These are phyloP conservation scores for Ectemnius cavifrons DNA, from an alignment of 2,888 invertebrate species.

Conservation along the genomic window DNA sequence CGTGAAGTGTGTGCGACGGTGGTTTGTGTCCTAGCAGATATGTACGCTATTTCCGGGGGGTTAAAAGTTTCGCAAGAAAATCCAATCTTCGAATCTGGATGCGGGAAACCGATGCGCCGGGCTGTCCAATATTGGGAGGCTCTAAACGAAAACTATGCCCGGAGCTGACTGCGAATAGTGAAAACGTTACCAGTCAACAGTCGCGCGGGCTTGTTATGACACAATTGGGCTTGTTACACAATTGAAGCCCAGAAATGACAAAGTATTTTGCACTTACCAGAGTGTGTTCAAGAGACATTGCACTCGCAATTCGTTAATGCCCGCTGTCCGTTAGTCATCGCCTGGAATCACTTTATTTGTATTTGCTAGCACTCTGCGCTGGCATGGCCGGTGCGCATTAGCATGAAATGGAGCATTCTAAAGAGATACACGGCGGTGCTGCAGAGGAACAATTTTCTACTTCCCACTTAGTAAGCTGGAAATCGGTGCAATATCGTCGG, in stretches of 20 bases:
- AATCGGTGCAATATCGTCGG: slow-evolving; percentile 11
- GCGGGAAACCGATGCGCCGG: too few relatives aligned
- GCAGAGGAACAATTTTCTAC: slow-evolving; percentile 36
- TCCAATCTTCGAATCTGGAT: too few relatives aligned
- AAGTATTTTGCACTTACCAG: slow-evolving; percentile 40
- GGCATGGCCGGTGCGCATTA: not conserved
- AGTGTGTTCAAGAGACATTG: slow-evolving; percentile 37
- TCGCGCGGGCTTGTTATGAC: slow-evolving; percentile 29
- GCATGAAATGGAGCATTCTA: slow-evolving; percentile 26
- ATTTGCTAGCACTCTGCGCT: not conserved
- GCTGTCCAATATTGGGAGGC: too few relatives aligned
- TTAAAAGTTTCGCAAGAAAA: too few relatives aligned
- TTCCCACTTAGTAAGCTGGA: slow-evolving; percentile 26
- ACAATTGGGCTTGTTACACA: slow-evolving; percentile 49
- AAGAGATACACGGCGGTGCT: slow-evolving; percentile 19
- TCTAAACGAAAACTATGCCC: too few relatives aligned
- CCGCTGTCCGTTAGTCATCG: not conserved
- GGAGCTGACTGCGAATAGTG: too few relatives aligned
- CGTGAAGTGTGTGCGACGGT: not conserved
- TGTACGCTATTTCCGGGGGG: too few relatives aligned
- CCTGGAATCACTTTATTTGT: slow-evolving; percentile 12
- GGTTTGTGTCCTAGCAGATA: too few relatives aligned
- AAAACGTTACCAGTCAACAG: slow-evolving; percentile 30
- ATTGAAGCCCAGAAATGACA: slow-evolving; percentile 44
- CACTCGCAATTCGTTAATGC: slow-evolving; percentile 31